Evolutionary conservation across 2,888 invertebrate species (phyloP), one percentile per base, ranked within the genome.

Genomic region (Synanthedon andrenaeformis): DNA sequence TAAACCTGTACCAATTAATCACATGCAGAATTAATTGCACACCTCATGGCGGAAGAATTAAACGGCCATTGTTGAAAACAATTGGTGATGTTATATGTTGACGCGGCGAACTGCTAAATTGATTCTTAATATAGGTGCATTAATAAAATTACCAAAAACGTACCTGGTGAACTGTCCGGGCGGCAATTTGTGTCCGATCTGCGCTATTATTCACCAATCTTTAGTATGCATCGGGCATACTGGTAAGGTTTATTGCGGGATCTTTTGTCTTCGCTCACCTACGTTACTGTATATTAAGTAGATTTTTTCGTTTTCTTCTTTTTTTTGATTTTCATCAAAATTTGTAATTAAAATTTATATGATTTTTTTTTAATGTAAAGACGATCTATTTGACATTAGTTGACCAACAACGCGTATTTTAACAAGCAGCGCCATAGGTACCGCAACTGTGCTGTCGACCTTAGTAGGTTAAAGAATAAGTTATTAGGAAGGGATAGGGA

Each of bases 51-150:
- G 74, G 74, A 77, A 76, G 73, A 65, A 58, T 67, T 61, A 62
- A 67, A 56, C 50, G 56, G n/a, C 12, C 56, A 49, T 57, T 59
- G 55, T 58, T 59, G 57, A 63, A 67, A 65, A 63, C 59, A 45
- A 45, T 45, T 45, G 56, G 62, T 64, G 63, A 56, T 66, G 60
- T 65, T 53, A 59, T 59, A 60, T 60, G 66, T 66, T 69, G 64
- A 64, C 53, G 53, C 54, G 53, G 13, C 35, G 48, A 45, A 48
- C 49, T 23, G 41, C 41, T 42, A 82, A 82, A 85, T 84, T 84
- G 81, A 78, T 80, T 80, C 72, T 82, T 84, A 84, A 84, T 82
- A 77, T 68, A 65, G 57, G 62, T 63, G 63, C 71, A 75, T 80
- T 72, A 74, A 75, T 76, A 76, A 72, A 76, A 74, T 74, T 68